phyloP scores from a whole-genome alignment of 2,888 invertebrate species.

The Cistogaster globosa region DNA sequence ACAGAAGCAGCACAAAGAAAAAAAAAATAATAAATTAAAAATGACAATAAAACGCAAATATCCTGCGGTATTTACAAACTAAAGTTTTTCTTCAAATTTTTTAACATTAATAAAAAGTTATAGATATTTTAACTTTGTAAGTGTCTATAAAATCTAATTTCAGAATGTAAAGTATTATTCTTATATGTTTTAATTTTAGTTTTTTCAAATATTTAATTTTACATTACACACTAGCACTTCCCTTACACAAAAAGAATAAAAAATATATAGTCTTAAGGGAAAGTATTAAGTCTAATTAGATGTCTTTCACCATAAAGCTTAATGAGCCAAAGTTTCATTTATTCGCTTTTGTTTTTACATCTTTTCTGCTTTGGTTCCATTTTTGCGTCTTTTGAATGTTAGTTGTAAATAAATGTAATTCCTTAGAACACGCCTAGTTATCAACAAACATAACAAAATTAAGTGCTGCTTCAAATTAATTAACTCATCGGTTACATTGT shows the following conservation, averaged over 20 bases:
- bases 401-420: constrained; percentile 32
- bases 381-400: constrained; percentile 1
- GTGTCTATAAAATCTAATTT: not conserved
- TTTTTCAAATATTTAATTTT: not conserved
- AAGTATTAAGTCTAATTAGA: constrained; percentile 40
- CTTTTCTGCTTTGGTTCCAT: not conserved
- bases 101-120: not conserved
- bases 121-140: not conserved
- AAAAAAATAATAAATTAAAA: not conserved
- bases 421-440: constrained; percentile 50
- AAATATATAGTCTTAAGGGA: constrained; percentile 28
- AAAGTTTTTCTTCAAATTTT: not conserved
- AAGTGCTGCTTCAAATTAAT: not conserved
- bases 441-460: not conserved
- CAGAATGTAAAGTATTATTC: not conserved
- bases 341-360: not conserved
- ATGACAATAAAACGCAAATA: no score
- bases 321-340: constrained; percentile 56
- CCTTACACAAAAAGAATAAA: no score
- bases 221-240: not conserved
- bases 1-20: not conserved
- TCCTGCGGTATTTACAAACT: no score
- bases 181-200: not conserved
- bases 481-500: no score
- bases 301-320: constrained; percentile 59